A percentile compares a stretch with the other conserved stretches of the same genome.
These are phyloP conservation scores for Onychomys torridus DNA, from an alignment of 2,797 vertebrate genomes.

Conservation along the genomic window DNA sequence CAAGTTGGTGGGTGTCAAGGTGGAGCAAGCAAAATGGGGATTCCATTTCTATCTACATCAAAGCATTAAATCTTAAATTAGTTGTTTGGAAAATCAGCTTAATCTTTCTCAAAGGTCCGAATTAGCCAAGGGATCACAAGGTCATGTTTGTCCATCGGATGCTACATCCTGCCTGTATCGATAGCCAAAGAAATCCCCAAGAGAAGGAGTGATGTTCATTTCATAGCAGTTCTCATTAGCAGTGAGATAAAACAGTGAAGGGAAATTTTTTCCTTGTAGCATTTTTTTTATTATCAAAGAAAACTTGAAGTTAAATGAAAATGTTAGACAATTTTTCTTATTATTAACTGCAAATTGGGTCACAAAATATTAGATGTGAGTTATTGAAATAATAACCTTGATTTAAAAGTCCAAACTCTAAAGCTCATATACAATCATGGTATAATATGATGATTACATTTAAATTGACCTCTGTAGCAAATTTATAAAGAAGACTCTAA, in stretches of 20 bases:
- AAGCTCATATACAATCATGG: constrained; percentile 36
- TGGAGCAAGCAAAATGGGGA: not conserved
- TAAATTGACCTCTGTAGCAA: constrained; percentile 25
- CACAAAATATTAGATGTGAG: constrained; percentile 34
- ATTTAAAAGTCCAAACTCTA: constrained; percentile 57
- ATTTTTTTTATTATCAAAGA: constrained; percentile 49
- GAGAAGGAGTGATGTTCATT: constrained; percentile 39
- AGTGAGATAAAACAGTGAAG: constrained; percentile 47
- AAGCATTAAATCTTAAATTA: constrained; percentile 34
- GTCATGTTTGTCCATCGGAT: constrained; percentile 43
- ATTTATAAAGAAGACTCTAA: constrained; percentile 33
- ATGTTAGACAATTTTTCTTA: constrained; percentile 14
- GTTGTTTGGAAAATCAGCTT: constrained; percentile 51
- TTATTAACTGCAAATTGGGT: constrained; percentile 12
- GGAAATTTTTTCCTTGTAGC: constrained; percentile 48
- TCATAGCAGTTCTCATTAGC: constrained; percentile 49
- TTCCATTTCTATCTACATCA: constrained; percentile 38
- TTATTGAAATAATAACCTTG: constrained; percentile 31
- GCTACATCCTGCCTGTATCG: constrained; percentile 35
- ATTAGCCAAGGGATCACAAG: not conserved
- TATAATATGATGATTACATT: constrained; percentile 28
- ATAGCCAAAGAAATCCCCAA: constrained; percentile 38
- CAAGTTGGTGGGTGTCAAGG: constrained; percentile 18
- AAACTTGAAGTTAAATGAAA: constrained; percentile 45
- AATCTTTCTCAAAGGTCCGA: constrained; percentile 55